Percentiles rank a stretch among this genome's conserved stretches.
Evolutionary conservation across 2,888 invertebrate species (phyloP).

Genomic region (Drosophila monieri): DNA sequence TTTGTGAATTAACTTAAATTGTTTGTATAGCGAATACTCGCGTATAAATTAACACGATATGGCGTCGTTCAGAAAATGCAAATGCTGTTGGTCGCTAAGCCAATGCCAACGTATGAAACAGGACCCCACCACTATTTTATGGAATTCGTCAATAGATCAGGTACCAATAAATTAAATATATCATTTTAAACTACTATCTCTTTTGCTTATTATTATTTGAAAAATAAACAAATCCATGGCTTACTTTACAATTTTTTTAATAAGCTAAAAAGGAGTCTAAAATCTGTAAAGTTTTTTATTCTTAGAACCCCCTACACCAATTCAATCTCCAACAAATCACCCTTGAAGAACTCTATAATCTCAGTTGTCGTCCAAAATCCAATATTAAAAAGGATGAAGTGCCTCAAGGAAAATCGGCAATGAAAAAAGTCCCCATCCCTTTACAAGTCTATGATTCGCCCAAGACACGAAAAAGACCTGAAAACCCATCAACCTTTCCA

Average conservation of each 20-base stretch:
- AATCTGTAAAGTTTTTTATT: not conserved
- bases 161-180: not conserved
- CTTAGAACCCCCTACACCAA: not conserved
- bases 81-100: not conserved
- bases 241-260: not conserved
- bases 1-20: conserved; percentile 12
- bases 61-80: not conserved
- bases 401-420: not conserved
- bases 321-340: not conserved
- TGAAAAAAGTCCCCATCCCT: too few relatives aligned
- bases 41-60: conserved; percentile 1
- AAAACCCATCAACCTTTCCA: not conserved
- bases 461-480: too few relatives aligned
- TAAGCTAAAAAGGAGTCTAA: not conserved
- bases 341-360: not conserved
- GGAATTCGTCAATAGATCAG: not conserved
- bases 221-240: not conserved
- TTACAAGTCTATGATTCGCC: too few relatives aligned
- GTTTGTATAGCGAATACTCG: not conserved
- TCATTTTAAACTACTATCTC: too few relatives aligned
- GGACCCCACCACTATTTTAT: not conserved
- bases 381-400: not conserved
- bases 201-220: too few relatives aligned
- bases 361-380: not conserved
- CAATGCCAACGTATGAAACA: not conserved